Evolutionary conservation across 2,888 invertebrate genomes (phyloP), one percentile per base, ranked within the genome.

Genomic region (Romanomermis culicivorax): DNA sequence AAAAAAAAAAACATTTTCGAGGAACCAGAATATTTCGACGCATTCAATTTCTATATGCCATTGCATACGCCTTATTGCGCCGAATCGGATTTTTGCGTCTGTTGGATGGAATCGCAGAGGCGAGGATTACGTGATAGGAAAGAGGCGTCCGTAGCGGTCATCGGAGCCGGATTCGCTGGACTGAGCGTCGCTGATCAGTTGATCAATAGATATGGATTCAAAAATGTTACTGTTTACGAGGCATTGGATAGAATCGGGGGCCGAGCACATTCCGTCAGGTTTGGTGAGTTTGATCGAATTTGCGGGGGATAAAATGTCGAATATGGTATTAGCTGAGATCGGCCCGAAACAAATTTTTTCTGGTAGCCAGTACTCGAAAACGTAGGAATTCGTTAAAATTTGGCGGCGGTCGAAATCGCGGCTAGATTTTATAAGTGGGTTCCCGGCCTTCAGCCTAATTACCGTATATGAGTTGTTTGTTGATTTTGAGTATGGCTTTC

Each of bases 121-220:
- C 26, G 23, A 17, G 11, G 4, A 3, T 27, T 49, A 20, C 50
- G 29, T 3, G 3, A 25, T 11, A 7, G 50, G 27, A 2, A 20
- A 11, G 47, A 53, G 4, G 24, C 53, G 4, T 3, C 3, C 3
- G 29, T 54, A 2, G 29, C 42, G 4, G 27, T 54, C n/a, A 54
- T 54, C 29, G 54, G 54, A 29, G 54, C 54, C 23, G 54, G 54
- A 20, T 49, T 52, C 20, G 54, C 54, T 4, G 54, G 54, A n/a
- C 50, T 54, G 3, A 25, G 42, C 23, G 47, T 42, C 3, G 54
- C 54, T 7, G 36, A 54, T 20, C n/a, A 4, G n/a, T 29, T 54
- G 49, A 54, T 54, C 23, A 54, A 54, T 49, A 4, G 42, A 25
- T 52, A 42, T 25, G 49, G 49, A 3, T 54, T 54, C 52, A 2